phyloP scores from a whole-genome alignment of 1,140 invertebrate genomes.

The Papilio dardanus region DNA sequence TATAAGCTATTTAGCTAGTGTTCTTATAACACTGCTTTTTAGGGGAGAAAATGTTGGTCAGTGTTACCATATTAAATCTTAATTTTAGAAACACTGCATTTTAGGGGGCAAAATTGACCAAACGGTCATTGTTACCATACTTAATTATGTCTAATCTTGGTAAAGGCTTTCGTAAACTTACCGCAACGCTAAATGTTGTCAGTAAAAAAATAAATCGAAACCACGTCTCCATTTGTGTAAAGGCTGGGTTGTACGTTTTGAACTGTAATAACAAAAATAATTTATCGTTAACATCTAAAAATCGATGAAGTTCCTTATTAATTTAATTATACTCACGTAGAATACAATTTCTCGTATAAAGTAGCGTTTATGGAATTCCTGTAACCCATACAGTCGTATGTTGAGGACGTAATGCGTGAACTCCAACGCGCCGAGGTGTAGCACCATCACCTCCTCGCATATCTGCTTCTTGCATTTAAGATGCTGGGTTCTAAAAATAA shows the following conservation, averaged over 20 bases:
- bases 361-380: slow-evolving; percentile 92
- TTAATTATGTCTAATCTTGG: neutral
- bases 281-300: too few species aligned
- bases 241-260: slow-evolving; percentile 96
- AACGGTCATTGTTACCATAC: neutral
- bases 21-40: neutral
- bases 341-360: slow-evolving; percentile 93
- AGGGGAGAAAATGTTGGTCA: too few species aligned
- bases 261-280: slow-evolving; percentile 86
- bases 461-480: slow-evolving; percentile 90
- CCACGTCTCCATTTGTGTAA: slow-evolving; percentile 98
- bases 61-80: neutral
- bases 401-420: slow-evolving; percentile 94
- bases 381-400: slow-evolving; percentile 92
- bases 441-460: slow-evolving; percentile 94
- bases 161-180: slow-evolving; percentile 83
- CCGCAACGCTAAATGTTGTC: slow-evolving; percentile 93
- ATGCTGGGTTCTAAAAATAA: slow-evolving; percentile 87
- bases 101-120: too few species aligned
- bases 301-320: neutral
- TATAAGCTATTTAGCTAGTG: too few species aligned
- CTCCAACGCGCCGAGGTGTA: slow-evolving; percentile 95
- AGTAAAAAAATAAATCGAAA: slow-evolving; percentile 96
- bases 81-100: neutral
- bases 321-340: slow-evolving; percentile 88